These are phyloP conservation scores for Pachydiplax longipennis DNA, from an alignment of 2,888 invertebrate genomes.

Conservation along the genomic window DNA sequence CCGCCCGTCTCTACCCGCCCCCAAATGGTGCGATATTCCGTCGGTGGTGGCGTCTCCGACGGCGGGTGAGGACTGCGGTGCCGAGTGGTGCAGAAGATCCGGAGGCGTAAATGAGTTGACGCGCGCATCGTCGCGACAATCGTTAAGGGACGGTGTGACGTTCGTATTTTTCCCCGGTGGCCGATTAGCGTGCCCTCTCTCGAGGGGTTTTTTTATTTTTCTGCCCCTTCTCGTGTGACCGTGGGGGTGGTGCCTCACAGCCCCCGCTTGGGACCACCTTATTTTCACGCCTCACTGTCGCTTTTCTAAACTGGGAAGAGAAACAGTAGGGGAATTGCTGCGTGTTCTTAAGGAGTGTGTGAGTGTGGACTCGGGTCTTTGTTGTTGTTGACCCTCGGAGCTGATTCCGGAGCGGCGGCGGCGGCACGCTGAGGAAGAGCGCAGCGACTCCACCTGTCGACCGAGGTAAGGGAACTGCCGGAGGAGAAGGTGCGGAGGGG, in stretches of 20 bases:
- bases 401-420: not conserved
- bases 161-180: not conserved
- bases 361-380: not conserved
- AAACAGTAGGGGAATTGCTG: not conserved
- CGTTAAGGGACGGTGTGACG: not conserved
- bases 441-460: slow-evolving; percentile 36
- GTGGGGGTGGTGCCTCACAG: not conserved
- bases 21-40: slow-evolving; percentile 24
- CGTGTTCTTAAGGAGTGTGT: not conserved
- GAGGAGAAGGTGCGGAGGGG: not conserved
- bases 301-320: not conserved
- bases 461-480: slow-evolving; percentile 31
- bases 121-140: not conserved
- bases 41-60: slow-evolving; percentile 42
- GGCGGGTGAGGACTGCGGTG: slow-evolving; percentile 38
- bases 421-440: not conserved
- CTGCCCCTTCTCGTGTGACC: not conserved
- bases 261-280: not conserved
- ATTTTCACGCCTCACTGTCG: not conserved
- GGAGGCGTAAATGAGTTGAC: slow-evolving; percentile 2
- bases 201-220: not conserved
- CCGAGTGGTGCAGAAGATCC: not conserved
- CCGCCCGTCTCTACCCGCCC: not conserved
- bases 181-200: not conserved
- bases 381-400: not conserved